These are phyloP conservation scores for Meteorus colon DNA, from an alignment of 2,888 invertebrate genomes.

Conservation along the genomic window DNA sequence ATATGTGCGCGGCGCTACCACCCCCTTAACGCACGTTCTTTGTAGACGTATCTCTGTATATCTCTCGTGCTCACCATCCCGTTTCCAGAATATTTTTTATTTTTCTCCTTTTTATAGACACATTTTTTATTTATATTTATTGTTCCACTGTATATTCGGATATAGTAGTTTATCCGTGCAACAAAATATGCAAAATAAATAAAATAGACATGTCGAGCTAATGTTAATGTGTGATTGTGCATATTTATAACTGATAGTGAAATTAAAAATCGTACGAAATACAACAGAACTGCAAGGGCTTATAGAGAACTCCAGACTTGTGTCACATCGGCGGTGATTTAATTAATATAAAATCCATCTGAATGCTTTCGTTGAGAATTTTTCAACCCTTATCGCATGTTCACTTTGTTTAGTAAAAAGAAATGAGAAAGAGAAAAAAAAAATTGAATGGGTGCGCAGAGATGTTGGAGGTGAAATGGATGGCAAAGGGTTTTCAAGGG, in stretches of 20 bases:
- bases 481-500: constrained; percentile 64
- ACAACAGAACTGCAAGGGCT: background rate
- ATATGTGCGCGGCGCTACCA: background rate
- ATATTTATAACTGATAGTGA: background rate
- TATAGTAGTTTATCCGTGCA: background rate
- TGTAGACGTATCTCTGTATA: background rate
- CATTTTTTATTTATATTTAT: background rate
- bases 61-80: background rate
- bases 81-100: constrained; percentile 2
- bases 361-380: constrained; percentile 66
- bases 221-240: background rate
- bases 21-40: constrained; percentile 10
- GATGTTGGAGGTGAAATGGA: constrained; percentile 40
- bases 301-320: constrained; percentile 25
- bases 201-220: background rate
- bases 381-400: constrained; percentile 39
- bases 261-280: background rate
- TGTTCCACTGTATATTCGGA: background rate
- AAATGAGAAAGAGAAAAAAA: constrained; percentile 10
- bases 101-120: background rate
- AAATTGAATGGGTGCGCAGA: constrained; percentile 33
- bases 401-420: constrained; percentile 19
- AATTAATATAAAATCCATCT: constrained; percentile 71
- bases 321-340: constrained; percentile 62
- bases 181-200: background rate